Conservation (phyloP, 2,888 invertebrate genomes). For the Lymantria dispar region DNA sequence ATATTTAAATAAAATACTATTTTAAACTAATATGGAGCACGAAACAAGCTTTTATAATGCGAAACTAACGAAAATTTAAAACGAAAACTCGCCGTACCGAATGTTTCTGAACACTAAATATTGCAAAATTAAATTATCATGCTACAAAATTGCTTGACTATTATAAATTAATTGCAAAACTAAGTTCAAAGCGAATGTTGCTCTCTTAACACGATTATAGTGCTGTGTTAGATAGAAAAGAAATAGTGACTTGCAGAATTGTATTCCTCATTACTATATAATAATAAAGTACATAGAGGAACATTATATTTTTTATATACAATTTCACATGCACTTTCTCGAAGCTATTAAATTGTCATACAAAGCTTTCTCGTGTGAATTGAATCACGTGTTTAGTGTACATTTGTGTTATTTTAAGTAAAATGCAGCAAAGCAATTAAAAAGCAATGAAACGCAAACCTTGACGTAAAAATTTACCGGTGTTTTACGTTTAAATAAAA, state of each 20-base stretch:
- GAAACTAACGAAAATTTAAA: no score
- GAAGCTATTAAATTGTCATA: slow-evolving; percentile 22
- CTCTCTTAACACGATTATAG: not conserved
- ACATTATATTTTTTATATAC: not conserved
- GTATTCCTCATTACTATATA: slow-evolving; percentile 1
- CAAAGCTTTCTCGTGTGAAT: slow-evolving; percentile 25
- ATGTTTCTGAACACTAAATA: not conserved
- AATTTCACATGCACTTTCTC: slow-evolving; percentile 33
- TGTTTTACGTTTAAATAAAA: slow-evolving; percentile 1
- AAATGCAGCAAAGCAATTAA: slow-evolving; percentile 17
- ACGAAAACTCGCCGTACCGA: no score
- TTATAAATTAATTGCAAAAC: not conserved
- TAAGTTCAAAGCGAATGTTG: not conserved
- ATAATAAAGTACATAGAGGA: not conserved
- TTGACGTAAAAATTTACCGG: slow-evolving; percentile 1
- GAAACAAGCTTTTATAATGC: no score
- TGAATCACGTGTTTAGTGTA: slow-evolving; percentile 2
- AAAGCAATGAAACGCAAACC: no score
- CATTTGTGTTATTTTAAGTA: slow-evolving; percentile 16
- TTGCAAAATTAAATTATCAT: slow-evolving; percentile 1
- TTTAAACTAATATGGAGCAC: no score
- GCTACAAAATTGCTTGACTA: slow-evolving; percentile 3
- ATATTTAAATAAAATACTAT: no score
- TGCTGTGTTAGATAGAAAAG: not conserved
- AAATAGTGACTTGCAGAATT: slow-evolving; percentile 9